These are phyloP conservation scores for Perodicticus potto DNA, from an alignment of 2,797 vertebrate genomes.

Conservation along the genomic window DNA sequence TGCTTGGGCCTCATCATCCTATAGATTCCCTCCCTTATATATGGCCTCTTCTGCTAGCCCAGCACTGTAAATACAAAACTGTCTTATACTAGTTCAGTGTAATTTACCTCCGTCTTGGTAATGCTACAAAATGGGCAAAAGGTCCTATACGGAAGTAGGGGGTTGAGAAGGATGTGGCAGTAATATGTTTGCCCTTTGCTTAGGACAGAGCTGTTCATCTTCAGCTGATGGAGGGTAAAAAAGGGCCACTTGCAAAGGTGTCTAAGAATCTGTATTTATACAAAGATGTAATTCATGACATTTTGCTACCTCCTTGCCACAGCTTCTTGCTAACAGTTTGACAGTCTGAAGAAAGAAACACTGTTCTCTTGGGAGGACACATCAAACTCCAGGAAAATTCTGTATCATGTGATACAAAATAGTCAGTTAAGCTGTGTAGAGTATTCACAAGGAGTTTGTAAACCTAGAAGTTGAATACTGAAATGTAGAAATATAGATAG, in stretches of 20 bases:
- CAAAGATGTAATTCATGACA: not conserved
- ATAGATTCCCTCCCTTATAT: not conserved
- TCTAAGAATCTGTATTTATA: constrained; percentile 51
- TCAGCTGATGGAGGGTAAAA: not conserved
- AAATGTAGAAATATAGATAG: not conserved
- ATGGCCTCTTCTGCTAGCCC: not conserved
- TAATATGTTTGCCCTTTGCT: not conserved
- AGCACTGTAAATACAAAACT: not conserved
- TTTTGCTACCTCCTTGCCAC: not conserved
- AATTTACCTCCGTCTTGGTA: not conserved
- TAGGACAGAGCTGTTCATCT: constrained; percentile 8
- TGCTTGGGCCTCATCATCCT: not conserved
- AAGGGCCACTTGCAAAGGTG: not conserved
- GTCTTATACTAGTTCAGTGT: not conserved
- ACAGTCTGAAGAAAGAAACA: constrained; percentile 25
- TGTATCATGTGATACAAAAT: not conserved
- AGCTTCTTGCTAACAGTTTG: constrained; percentile 42
- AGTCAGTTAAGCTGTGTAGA: not conserved
- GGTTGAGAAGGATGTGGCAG: not conserved
- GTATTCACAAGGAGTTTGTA: constrained; percentile 1
- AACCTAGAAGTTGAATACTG: not conserved
- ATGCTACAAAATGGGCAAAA: not conserved
- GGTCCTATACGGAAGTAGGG: no score
- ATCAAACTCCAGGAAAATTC: not conserved
- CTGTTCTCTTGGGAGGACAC: not conserved